These are phyloP conservation scores for Chromis chromis DNA, from an alignment of 2,797 vertebrate species.

Conservation along the genomic window DNA sequence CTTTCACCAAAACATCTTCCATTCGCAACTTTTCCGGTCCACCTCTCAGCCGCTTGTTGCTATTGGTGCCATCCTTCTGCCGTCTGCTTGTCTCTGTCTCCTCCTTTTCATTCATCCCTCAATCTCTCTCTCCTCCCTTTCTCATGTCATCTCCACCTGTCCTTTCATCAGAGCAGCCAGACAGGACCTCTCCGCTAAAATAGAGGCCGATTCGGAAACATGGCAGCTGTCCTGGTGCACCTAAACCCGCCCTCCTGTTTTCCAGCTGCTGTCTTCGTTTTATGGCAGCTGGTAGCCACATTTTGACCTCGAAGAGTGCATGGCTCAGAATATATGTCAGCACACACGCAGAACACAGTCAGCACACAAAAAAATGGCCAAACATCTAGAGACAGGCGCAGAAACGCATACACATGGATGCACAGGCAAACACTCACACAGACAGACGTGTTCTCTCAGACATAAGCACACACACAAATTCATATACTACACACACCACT, in stretches of 20 bases:
- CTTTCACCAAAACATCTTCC: conserved; percentile 66
- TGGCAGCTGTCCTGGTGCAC: conserved; percentile 53
- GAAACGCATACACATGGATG: conserved; percentile 54
- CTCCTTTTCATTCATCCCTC: conserved; percentile 51
- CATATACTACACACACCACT: conserved; percentile 38
- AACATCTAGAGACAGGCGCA: conserved; percentile 44
- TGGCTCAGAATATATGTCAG: conserved; percentile 48
- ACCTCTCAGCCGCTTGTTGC: conserved; percentile 53
- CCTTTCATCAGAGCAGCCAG: conserved; percentile 47
- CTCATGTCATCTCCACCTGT: conserved; percentile 65
- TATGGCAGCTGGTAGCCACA: conserved; percentile 69
- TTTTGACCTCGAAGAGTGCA: conserved; percentile 65
- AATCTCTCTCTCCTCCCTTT: conserved; percentile 49
- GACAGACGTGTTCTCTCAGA: conserved; percentile 50
- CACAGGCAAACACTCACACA: conserved; percentile 51
- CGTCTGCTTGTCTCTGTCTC: conserved; percentile 30
- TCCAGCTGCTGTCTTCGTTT: conserved; percentile 68
- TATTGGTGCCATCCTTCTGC: conserved; percentile 42
- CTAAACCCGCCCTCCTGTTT: conserved; percentile 59
- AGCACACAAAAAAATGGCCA: conserved; percentile 12
- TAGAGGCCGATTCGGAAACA: conserved; percentile 46
- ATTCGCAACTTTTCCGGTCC: conserved; percentile 46
- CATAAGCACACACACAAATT: conserved; percentile 39
- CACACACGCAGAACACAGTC: conserved; percentile 24
- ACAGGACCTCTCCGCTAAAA: conserved; percentile 50